Percentiles rank a stretch among this genome's conserved stretches.
Conservation (phyloP, 2,797 vertebrate genomes). For the Alcedo atthis region DNA sequence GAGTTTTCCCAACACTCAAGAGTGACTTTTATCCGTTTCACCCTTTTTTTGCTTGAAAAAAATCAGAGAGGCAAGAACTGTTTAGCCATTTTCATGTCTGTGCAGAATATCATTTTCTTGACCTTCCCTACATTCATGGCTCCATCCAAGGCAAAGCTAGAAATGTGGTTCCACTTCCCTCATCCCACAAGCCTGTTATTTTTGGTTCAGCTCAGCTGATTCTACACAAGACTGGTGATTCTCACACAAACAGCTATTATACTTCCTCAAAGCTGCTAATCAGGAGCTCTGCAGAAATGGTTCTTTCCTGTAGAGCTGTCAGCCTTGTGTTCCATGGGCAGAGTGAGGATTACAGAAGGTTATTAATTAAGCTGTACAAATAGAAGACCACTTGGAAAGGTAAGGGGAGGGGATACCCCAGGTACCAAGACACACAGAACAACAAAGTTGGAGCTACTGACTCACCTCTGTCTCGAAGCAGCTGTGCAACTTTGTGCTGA, state of each 20-base stretch:
- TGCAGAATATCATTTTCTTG: background rate
- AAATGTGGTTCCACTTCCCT: background rate
- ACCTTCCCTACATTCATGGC: background rate
- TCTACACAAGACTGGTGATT: background rate
- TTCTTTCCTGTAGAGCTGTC: background rate
- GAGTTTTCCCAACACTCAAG: background rate
- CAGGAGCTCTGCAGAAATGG: background rate
- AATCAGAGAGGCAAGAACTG: background rate
- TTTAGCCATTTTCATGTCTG: background rate
- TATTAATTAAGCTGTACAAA: background rate
- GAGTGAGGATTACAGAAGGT: background rate
- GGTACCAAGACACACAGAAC: background rate
- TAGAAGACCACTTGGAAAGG: background rate
- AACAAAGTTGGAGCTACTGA: background rate
- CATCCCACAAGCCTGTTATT: background rate
- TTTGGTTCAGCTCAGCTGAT: background rate
- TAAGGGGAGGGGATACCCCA: background rate
- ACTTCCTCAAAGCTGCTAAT: background rate
- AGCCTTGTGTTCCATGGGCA: background rate
- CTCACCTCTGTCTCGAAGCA: constrained; percentile 90
- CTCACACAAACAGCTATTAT: background rate
- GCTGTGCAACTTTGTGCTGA: constrained; percentile 89
- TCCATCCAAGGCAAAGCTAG: background rate
- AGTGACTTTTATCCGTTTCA: background rate
- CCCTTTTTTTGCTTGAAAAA: background rate